phyloP scores from a whole-genome alignment of 2,797 vertebrate genomes.

The Syndactyla subalaris region DNA sequence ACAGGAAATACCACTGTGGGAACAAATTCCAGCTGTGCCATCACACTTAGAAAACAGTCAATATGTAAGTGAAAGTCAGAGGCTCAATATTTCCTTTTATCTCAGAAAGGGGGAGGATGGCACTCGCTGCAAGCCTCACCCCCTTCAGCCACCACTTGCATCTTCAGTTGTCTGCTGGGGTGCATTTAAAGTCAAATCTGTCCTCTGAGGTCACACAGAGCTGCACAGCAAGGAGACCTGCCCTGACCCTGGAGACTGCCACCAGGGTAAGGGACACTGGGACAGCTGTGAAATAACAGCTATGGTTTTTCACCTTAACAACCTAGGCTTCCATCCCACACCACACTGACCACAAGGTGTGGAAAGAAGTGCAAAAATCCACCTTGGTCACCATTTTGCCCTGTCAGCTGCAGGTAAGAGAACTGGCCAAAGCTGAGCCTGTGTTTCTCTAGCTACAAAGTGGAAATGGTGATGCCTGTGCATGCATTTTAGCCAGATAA shows the following conservation, averaged over 20 bases:
- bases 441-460: background rate
- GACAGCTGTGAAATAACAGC: background rate
- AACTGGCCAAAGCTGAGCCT: background rate
- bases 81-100: background rate
- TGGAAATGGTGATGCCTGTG: background rate
- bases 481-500: background rate
- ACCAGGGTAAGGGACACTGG: background rate
- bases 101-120: background rate
- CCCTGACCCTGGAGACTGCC: background rate
- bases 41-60: rapidly evolving
- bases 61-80: background rate
- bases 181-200: background rate
- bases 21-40: background rate
- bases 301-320: background rate
- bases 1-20: background rate
- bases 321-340: background rate
- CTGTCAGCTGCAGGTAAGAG: background rate
- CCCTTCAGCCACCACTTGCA: background rate
- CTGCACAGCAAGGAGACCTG: background rate
- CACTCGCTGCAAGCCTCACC: background rate
- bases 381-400: background rate
- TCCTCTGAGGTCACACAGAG: background rate
- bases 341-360: background rate
- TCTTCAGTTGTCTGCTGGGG: background rate
- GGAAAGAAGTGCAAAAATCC: background rate